Evolutionary conservation across 2,888 invertebrate genomes (phyloP).

Genomic region (Xylocampa areola): DNA sequence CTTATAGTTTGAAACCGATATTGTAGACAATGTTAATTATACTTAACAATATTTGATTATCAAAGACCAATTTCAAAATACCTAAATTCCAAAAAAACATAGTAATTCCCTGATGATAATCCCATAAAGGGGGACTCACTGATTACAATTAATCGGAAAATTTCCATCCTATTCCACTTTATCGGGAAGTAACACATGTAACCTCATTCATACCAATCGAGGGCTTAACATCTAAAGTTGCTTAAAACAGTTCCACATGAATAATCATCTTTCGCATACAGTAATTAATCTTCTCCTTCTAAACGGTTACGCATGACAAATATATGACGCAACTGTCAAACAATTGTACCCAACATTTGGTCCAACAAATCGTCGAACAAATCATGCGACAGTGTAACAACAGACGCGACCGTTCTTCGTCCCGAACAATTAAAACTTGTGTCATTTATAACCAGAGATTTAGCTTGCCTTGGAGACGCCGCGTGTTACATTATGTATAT

Average conservation of each 20-base stretch:
- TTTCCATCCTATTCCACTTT: neutral
- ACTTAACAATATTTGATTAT: no score
- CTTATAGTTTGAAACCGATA: no score
- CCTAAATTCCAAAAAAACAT: no score
- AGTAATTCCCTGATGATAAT: no score
- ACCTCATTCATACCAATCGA: conserved; percentile 3
- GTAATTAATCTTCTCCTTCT: conserved; percentile 20
- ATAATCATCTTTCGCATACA: conserved; percentile 15
- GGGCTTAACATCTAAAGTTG: neutral
- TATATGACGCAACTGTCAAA: conserved; percentile 41
- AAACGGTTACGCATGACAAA: conserved; percentile 21
- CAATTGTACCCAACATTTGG: conserved; percentile 38
- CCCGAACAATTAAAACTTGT: conserved; percentile 62
- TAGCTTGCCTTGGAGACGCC: conserved; percentile 53
- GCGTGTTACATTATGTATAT: conserved; percentile 39
- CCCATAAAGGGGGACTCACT: neutral
- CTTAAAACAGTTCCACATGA: conserved; percentile 7
- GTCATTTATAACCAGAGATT: conserved; percentile 60
- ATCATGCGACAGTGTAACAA: conserved; percentile 41
- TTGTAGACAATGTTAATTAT: no score
- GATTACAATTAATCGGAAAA: conserved; percentile 4
- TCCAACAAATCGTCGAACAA: conserved; percentile 55
- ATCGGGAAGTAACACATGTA: neutral
- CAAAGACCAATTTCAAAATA: no score
- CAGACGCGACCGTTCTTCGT: conserved; percentile 56